Evolutionary conservation across 1,140 invertebrate genomes (phyloP), one percentile per base, ranked within the genome.

Genomic region (Zeugodacus cucurbitae): DNA sequence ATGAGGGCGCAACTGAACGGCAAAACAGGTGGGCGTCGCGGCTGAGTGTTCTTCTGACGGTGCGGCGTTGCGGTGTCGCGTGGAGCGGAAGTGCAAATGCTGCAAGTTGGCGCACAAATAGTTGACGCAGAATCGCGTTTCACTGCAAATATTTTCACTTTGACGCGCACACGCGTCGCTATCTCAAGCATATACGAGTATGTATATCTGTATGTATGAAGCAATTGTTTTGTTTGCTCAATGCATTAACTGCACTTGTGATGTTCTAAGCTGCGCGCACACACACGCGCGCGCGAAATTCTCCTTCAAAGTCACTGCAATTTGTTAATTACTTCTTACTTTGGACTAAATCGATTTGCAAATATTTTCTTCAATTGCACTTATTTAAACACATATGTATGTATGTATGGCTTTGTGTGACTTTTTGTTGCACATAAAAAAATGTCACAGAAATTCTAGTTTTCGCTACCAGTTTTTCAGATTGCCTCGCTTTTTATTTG

Each of bases 41-140:
- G 29, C n/a, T 62, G 58, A 8, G 22, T 62, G 58, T 62, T 62
- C 58, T 62, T 62, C 58, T 70, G 29, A 10, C 32, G 64, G 14
- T 10, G 64, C 34, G 7, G 70, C 70, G 34, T 44, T 32, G 64
- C 37, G 74, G 17, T n/a, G 74, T 74, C n/a, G 70, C 34, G 70
- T 74, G 70, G 74, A 82, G 41, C 74, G 74, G 74, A 82, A 82
- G 74, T 82, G 74, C 74, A 82, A 82, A 74, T 74, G 67, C 70
- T 37, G 22, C 37, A 74, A 74, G 70, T 74, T 74, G 70, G 34
- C 74, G 74, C 74, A 29, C 74, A 54, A 74, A 41, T 6, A n/a
- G 11, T n/a, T n/a, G n/a, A 1, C 17, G 32, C 44, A 7, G 26
- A 14, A 11, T 48, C 74, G 74, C 74, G 74, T 82, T 82, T 48